Base-by-base conservation (phyloP, 2,888 invertebrate genomes). In the Drosophila monieri region DNA sequence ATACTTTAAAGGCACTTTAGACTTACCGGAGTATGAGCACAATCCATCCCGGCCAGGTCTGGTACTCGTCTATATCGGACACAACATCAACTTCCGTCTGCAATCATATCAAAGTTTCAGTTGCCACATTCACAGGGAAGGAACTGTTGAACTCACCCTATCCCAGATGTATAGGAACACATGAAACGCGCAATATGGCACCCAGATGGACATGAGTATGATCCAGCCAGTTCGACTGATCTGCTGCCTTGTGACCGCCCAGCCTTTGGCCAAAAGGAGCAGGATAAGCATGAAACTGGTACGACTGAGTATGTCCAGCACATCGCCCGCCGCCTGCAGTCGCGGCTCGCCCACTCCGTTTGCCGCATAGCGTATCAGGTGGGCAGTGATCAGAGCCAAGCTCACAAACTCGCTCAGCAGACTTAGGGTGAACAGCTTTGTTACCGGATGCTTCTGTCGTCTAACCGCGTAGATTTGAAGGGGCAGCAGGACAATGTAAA, bases 1-100 rank as follows among this genome's bases (percentile, higher is more conserved):
- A 3, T 1, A 21, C 0, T 27, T 27, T 14, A 9, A 4, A 15
- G n/a, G n/a, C n/a, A 0, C 2, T 6, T 3, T 8, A 1, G 0
- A 49, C 53, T 4, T 70, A 92, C 92, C 92, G 93, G 76, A 99
- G 94, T 27, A 96, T 94, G 0, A 99, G 94, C 71, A 98, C 97
- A 73, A 98, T 93, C 96, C 98, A 98, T 5, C 99, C 99, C 0
- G 99, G 98, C 97, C 98, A 98, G 0, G 98, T 98, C 92, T 98
- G 98, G 92, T 98, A 99, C 90, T 99, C 98, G 89, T 98, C 98
- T 57, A 97, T 96, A 90, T 99, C 98, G 90, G 98, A 97, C 80
- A 98, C 96, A 52, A 97, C 97, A 91, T 99, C 98, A 41, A 99
- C 96, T 92, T 98, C 98, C 67, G 97, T 97, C 98, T 98, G 91